phyloP scores from a whole-genome alignment of 2,888 invertebrate species.

The Hyppa rectilinea region DNA sequence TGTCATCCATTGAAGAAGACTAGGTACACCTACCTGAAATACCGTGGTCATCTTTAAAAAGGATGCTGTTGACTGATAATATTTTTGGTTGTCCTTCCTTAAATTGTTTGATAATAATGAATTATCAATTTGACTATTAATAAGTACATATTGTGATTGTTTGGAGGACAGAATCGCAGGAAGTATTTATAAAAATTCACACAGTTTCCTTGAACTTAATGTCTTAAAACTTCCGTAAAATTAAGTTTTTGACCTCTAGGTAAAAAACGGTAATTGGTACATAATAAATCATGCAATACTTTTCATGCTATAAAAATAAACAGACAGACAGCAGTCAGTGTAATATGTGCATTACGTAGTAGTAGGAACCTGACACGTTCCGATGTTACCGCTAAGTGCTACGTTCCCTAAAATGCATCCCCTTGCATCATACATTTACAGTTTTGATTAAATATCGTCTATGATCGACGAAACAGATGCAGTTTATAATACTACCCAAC shows the following conservation, averaged over 20 bases:
- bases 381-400: not conserved
- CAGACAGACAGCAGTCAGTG: too few species aligned
- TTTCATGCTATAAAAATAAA: not conserved
- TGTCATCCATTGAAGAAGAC: not conserved
- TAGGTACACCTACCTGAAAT: not conserved
- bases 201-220: constrained; percentile 42
- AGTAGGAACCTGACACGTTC: not conserved
- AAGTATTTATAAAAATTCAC: constrained; percentile 30
- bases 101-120: not conserved
- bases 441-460: too few species aligned
- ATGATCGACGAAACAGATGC: not conserved
- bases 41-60: too few species aligned
- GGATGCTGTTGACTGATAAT: constrained; percentile 4
- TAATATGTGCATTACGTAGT: not conserved
- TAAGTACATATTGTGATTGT: not conserved
- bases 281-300: not conserved
- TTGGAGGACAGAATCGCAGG: constrained; percentile 24
- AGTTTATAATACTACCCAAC: not conserved
- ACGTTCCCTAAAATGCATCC: too few species aligned
- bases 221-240: constrained; percentile 31
- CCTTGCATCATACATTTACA: too few species aligned
- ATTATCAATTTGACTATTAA: not conserved
- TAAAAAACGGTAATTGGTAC: constrained; percentile 1
- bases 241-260: constrained; percentile 7
- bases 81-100: constrained; percentile 1